Conservation (phyloP, 2,888 invertebrate species). For the Abscondita cerata region DNA sequence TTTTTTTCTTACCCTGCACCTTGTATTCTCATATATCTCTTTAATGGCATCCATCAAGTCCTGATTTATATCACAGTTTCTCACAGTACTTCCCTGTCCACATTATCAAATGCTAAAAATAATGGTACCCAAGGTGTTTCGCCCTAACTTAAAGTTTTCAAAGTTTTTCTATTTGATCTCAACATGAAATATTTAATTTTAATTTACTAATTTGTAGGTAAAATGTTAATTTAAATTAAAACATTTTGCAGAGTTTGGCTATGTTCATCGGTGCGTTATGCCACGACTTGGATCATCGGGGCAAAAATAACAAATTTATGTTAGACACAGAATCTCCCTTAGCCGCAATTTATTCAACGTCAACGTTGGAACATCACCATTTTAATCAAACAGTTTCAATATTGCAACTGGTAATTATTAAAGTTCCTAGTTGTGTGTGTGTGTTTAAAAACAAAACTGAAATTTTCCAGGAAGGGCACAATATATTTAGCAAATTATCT, state of each 20-base stretch:
- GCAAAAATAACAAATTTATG: conserved; percentile 88
- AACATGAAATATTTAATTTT: too few relatives aligned
- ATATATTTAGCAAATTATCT: conserved; percentile 78
- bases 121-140: too few relatives aligned
- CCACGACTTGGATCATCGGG: conserved; percentile 86
- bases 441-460: not conserved
- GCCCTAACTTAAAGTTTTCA: too few relatives aligned
- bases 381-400: conserved; percentile 89
- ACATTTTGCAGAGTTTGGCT: conserved; percentile 74
- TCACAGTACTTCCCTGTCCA: too few relatives aligned
- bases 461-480: conserved; percentile 77
- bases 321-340: conserved; percentile 81
- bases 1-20: too few relatives aligned
- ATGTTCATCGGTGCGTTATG: conserved; percentile 82
- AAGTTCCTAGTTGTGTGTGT: not conserved
- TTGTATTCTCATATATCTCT: too few relatives aligned
- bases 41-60: too few relatives aligned
- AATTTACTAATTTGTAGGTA: too few relatives aligned
- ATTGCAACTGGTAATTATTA: conserved; percentile 69
- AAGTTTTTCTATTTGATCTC: too few relatives aligned
- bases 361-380: conserved; percentile 88
- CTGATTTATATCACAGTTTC: too few relatives aligned
- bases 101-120: too few relatives aligned
- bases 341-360: conserved; percentile 84
- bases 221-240: too few relatives aligned